Percentiles rank a stretch among this genome's conserved stretches.
phyloP scores from a whole-genome alignment of 2,888 invertebrate genomes.

The Chrysina gloriosa region DNA sequence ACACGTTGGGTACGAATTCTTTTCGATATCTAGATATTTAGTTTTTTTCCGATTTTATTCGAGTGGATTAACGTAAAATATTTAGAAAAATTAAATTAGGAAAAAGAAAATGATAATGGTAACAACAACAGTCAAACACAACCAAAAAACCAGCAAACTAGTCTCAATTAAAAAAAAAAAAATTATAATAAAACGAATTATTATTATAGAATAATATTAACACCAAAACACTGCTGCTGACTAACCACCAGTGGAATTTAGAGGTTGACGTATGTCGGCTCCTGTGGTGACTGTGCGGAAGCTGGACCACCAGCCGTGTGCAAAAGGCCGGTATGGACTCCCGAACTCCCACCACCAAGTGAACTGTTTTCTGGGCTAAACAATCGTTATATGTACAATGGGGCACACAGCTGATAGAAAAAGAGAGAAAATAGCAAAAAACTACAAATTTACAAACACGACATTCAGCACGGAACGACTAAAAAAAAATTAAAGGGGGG shows the following conservation, averaged over 20 bases:
- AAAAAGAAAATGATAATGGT: conserved; percentile 19
- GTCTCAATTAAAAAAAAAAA: conserved; percentile 45
- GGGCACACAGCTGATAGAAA: conserved; percentile 57
- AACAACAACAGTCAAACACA: too few species aligned
- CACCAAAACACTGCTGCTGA: conserved; percentile 64
- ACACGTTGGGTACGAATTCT: too few species aligned
- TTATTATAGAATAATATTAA: conserved; percentile 51
- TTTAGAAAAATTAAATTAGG: too few species aligned
- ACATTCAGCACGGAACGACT: conserved; percentile 44
- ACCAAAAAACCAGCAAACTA: conserved; percentile 35
- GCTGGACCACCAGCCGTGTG: conserved; percentile 69
- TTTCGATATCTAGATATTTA: too few species aligned
- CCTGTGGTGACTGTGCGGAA: conserved; percentile 79
- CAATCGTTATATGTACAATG: conserved; percentile 65
- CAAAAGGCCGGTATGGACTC: conserved; percentile 63
- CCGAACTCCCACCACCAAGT: conserved; percentile 59
- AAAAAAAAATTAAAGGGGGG: conserved; percentile 50
- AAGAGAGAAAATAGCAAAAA: conserved; percentile 40
- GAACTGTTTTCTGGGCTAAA: conserved; percentile 66
- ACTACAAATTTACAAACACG: conserved; percentile 40
- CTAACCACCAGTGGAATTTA: conserved; percentile 72
- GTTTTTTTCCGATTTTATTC: too few species aligned
- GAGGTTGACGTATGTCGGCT: conserved; percentile 95
- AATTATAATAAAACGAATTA: conserved; percentile 46
- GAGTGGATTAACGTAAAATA: too few species aligned